These are phyloP conservation scores for Aurelia aurita complex sp. Pacific DNA, from an alignment of 30 jellyfish, hydroid and myxozoan genomes.

Conservation along the genomic window DNA sequence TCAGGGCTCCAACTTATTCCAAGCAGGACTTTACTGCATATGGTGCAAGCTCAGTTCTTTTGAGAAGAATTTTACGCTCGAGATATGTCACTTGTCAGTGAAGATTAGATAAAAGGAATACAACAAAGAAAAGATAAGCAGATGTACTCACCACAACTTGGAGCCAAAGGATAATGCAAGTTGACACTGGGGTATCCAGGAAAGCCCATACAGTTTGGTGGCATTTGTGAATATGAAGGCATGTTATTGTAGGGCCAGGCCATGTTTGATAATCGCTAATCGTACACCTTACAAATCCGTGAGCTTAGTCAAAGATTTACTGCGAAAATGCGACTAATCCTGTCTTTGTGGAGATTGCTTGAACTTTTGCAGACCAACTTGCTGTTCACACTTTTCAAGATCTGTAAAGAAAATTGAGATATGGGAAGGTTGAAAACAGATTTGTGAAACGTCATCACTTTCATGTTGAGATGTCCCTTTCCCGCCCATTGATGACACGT, in stretches of 20 bases:
- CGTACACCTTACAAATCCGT: conserved; percentile 55
- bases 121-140: too few relatives aligned
- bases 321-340: conserved; percentile 77
- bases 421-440: conserved; percentile 29
- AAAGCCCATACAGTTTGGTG: conserved; percentile 90
- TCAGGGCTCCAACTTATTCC: too few relatives aligned
- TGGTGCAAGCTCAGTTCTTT: too few relatives aligned
- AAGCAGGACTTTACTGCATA: too few relatives aligned
- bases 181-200: conserved; percentile 99
- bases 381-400: conserved; percentile 67
- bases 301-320: conserved; percentile 71
- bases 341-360: conserved; percentile 62
- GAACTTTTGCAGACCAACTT: conserved; percentile 56
- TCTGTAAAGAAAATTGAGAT: conserved; percentile 34
- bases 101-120: too few relatives aligned
- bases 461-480: conserved; percentile 41
- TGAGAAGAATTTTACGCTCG: too few relatives aligned
- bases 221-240: conserved; percentile 97
- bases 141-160: conserved; percentile 91
- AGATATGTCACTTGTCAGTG: too few relatives aligned
- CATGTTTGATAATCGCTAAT: conserved; percentile 45
- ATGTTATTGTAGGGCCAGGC: conserved; percentile 98
- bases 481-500: conserved; percentile 82
- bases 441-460: conserved; percentile 42
- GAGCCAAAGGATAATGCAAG: conserved; percentile 95